Evolutionary conservation across 2,888 invertebrate species (phyloP), one percentile per base, ranked within the genome.

Genomic region (Tholera decimalis): DNA sequence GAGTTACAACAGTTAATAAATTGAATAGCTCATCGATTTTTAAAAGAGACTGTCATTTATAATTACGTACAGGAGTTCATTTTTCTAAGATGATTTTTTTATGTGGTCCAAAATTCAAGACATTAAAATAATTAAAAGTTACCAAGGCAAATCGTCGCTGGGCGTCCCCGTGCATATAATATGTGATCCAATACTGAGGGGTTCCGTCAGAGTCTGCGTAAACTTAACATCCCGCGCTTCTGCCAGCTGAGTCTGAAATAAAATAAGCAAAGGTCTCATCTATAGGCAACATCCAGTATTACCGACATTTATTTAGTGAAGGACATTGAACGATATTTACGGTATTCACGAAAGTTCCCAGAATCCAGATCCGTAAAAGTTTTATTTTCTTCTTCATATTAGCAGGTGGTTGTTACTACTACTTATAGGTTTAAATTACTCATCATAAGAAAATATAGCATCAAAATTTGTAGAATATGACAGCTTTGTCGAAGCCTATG

Each of bases 121-220:
- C 6, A 22, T 35, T 35, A 35, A 35, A 15, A 3, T 47, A 41
- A 8, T 9, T 28, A 26, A 41, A 61, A 35, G 9, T 87, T 87
- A 95, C 95, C 95, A 94, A 80, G 94, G 92, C 81, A 95, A 83
- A 73, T 95, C 93, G 18, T 93, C 92, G 67, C 85, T 88, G 1
- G 95, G 93, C 22, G 95, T 95, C 37, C 94, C 95, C 2, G 92
- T 92, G 78, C 94, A 94, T 20, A 91, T 64, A 41, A 95, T 91
- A 56, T 92, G 93, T 3, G 94, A 91, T 59, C 94, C 95, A 43
- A 95, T 91, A 15, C 85, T 79, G 59, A 95, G 78, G 1, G 94
- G 93, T 72, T 92, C 92, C 1, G 80, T 69, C 62, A 95, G 77
- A 18, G 85, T 79, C 54, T 94, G 92, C 6, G 91, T 91, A 75